Conservation (phyloP, 2,888 invertebrate genomes). For the Drosophila affinis region DNA sequence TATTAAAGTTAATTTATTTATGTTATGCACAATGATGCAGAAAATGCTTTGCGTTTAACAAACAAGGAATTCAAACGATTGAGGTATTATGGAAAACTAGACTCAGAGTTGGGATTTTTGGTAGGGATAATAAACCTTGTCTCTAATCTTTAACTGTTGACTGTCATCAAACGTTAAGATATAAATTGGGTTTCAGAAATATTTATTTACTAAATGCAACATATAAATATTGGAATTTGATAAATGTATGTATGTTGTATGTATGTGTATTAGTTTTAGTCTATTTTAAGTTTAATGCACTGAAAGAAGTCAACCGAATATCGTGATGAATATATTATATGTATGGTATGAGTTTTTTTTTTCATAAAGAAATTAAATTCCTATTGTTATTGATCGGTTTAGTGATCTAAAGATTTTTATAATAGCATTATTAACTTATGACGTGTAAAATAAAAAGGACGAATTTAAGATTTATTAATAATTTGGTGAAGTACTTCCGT, state of each 20-base stretch:
- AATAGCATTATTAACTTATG: not conserved
- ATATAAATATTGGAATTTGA: not conserved
- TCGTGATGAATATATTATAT: not conserved
- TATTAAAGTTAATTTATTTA: conserved; percentile 62
- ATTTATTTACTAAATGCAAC: not conserved
- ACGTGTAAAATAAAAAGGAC: too few species aligned
- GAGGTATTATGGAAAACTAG: not conserved
- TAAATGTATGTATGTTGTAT: not conserved
- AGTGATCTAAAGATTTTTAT: not conserved
- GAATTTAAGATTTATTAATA: too few species aligned
- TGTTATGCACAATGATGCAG: conserved; percentile 60
- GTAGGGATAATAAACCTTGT: not conserved
- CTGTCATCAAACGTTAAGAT: not conserved
- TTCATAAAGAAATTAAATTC: not conserved
- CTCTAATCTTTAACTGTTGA: not conserved
- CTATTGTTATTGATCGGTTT: not conserved
- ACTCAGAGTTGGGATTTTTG: not conserved
- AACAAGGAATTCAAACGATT: not conserved
- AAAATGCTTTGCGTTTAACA: not conserved
- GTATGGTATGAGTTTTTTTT: not conserved
- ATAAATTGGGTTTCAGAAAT: not conserved
- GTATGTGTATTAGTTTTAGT: not conserved
- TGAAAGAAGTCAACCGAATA: too few species aligned
- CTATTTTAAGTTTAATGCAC: too few species aligned
- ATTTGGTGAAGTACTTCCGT: not conserved